Evolutionary conservation across 2,797 vertebrate species (phyloP).

Genomic region (Knipowitschia caucasica): DNA sequence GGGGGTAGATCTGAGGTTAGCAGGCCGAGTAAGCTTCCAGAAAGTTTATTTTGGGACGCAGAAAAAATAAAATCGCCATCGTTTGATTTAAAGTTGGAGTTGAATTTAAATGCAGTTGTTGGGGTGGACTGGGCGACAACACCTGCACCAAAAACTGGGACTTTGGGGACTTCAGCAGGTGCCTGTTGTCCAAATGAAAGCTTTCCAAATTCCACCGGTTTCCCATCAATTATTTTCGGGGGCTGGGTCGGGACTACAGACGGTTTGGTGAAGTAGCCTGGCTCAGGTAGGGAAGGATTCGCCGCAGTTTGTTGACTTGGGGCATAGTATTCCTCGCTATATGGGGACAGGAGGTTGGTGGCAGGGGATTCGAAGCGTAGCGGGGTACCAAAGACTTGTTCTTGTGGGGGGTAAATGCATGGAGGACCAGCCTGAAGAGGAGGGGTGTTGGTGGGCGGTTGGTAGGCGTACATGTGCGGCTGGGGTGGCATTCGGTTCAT

Average conservation of each 20-base stretch:
- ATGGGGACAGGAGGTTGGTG: conserved; percentile 87
- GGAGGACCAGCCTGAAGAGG: conserved; percentile 85
- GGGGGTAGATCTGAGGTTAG: conserved; percentile 86
- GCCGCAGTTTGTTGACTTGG: conserved; percentile 83
- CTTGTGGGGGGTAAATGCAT: conserved; percentile 94
- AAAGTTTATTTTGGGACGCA: conserved; percentile 80
- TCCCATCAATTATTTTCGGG: conserved; percentile 81
- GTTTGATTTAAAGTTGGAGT: conserved; percentile 96
- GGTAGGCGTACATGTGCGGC: conserved; percentile 90
- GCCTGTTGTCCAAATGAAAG: conserved; percentile 81
- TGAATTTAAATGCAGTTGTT: conserved; percentile 89
- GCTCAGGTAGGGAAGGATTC: conserved; percentile 91
- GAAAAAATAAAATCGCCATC: conserved; percentile 97
- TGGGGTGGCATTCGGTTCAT: conserved; percentile 91
- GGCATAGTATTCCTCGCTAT: conserved; percentile 88
- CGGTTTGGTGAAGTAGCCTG: conserved; percentile 96
- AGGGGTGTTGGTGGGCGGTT: conserved; percentile 89
- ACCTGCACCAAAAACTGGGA: conserved; percentile 73
- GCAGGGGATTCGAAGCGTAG: conserved; percentile 91
- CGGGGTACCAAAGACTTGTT: conserved; percentile 82
- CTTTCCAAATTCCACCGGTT: conserved; percentile 83
- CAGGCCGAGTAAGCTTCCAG: conserved; percentile 89
- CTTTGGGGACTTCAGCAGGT: conserved; percentile 79
- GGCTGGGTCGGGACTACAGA: conserved; percentile 71
- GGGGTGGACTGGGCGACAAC: conserved; percentile 67